Evolutionary conservation across 2,888 invertebrate genomes (phyloP), one percentile per base, ranked within the genome.

Genomic region (Thyatira batis): DNA sequence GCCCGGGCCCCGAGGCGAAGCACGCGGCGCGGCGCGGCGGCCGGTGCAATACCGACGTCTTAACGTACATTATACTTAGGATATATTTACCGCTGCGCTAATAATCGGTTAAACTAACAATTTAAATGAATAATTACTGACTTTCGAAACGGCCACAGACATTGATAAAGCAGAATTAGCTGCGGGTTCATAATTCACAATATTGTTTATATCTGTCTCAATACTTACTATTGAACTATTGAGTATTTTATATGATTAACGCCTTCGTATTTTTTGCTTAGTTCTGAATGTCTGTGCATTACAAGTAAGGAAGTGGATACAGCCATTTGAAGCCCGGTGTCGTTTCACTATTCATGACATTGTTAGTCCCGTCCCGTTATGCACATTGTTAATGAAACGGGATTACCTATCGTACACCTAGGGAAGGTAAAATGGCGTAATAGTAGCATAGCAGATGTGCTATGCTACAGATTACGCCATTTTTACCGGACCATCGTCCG

Each of bases 81-180:
- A n/a, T n/a, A n/a, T 78, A 80, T 83, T 78, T 76, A 78, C 80
- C 75, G 79, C 79, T 74, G 67, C 67, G 66, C 73, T 87, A 85
- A 85, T 86, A 80, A 84, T 75, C 73, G 78, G 80, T 77, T 82
- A 69, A 75, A 70, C 75, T 80, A 69, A 82, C 73, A 73, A 80
- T 85, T 85, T 82, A 76, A 81, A 84, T 79, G 73, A 78, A 80
- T 85, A 85, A 84, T 82, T 80, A 77, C 73, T 65, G 67, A 70
- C 69, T 80, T 76, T 78, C 73, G 69, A 68, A 78, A 78, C 69
- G 69, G 73, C 71, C 73, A 71, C 71, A 72, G 70, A 70, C 63
- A 63, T 54, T 60, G 62, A 78, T 79, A 78, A 78, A 76, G 76
- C 71, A 69, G 70, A 63, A 75, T 76, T 69, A 70, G 69, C 64